Base-by-base conservation (phyloP, 2,797 vertebrate genomes). In the Micropoecilia bifurca region DNA sequence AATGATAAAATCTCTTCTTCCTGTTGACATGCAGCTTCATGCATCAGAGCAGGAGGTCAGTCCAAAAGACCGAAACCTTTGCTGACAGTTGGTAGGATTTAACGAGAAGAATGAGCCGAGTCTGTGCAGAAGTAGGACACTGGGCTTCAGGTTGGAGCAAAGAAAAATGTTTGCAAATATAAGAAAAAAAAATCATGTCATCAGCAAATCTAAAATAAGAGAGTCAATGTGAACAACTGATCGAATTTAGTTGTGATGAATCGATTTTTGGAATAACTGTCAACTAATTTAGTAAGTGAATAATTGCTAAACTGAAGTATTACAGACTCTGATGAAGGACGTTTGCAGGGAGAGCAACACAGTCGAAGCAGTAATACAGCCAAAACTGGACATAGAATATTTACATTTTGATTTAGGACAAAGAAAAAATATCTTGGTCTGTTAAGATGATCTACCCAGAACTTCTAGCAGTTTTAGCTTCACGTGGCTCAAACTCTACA, bases 21-120 rank as follows among this genome's bases (percentile, higher is more conserved):
- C 59, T 84, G 59, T 69, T 89, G 81, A 90, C 78, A 82, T 66
- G 74, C 63, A 61, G 69, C 72, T 73, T 87, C 82, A 87, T 6
- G 59, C 80, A 79, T 75, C 74, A 85, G 33, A 61, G 73, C 69
- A 80, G 63, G 2, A 79, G 55, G 82, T 59, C 75, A 73, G 75
- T 79, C 87, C 78, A 81, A 74, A 73, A 57, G 55, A 74, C 39
- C 18, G 75, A 63, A 83, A 73, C 74, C 68, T 86, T 76, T 41
- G 53, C 63, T 78, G 75, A 78, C 46, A 88, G 80, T 89, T 79
- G 79, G 73, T 71, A 33, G 61, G 78, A 66, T 79, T 72, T 74
- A 75, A 81, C 43, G 46, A 76, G 75, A 77, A 59, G 68, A 80
- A 48, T 33, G 28, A 33, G 50, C 76, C 71, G 73, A 46, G 72